Conservation (phyloP, 1,140 invertebrate genomes). For the Harpegnathos saltator region DNA sequence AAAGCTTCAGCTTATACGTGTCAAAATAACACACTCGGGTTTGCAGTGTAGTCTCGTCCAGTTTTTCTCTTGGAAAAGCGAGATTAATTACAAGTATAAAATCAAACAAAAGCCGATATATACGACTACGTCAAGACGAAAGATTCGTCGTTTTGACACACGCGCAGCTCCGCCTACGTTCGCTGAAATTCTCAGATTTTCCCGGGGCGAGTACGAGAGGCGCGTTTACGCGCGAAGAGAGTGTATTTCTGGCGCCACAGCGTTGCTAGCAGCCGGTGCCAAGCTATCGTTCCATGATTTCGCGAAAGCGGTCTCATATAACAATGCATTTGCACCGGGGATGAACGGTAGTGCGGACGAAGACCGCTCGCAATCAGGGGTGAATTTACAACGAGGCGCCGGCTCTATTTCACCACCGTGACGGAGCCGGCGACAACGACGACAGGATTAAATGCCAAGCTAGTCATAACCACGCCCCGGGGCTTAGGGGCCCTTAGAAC, state of each 20-base stretch:
- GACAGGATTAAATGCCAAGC: conserved; percentile 64
- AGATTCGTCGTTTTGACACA: neutral
- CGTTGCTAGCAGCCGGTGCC: conserved; percentile 44
- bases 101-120: conserved; percentile 10
- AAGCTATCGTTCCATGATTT: conserved; percentile 66
- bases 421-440: conserved; percentile 66
- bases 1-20: no score
- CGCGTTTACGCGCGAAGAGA: conserved; percentile 45
- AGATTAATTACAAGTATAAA: neutral
- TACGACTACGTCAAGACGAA: neutral
- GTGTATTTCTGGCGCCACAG: conserved; percentile 43
- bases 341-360: conserved; percentile 51
- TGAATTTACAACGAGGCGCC: conserved; percentile 64
- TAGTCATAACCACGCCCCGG: conserved; percentile 64
- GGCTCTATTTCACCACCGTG: conserved; percentile 64
- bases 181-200: conserved; percentile 13
- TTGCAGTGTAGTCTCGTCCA: no score
- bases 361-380: conserved; percentile 68
- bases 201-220: conserved; percentile 4
- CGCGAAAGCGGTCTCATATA: conserved; percentile 70
- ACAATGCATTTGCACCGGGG: conserved; percentile 60
- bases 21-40: no score
- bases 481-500: conserved; percentile 64
- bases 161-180: neutral
- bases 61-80: neutral